Percentiles rank a stretch among this genome's conserved stretches.
These are phyloP conservation scores for Calliopsis andreniformis DNA, from an alignment of 1,140 invertebrate genomes.

Conservation along the genomic window DNA sequence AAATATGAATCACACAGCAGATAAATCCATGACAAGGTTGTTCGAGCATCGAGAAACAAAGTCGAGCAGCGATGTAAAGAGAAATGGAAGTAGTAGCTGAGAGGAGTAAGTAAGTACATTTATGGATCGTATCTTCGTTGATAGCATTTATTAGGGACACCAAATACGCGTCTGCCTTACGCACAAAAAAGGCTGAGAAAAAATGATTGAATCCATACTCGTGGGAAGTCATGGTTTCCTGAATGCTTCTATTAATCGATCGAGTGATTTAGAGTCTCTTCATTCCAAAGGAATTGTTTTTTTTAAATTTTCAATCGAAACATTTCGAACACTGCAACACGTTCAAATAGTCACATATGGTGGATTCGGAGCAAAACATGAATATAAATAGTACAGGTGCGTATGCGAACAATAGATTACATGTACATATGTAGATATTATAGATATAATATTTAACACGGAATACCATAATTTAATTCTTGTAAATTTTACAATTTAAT, in stretches of 20 bases:
- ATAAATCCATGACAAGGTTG: conserved; percentile 10
- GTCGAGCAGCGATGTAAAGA: conserved; percentile 22
- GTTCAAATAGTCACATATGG: too few relatives aligned
- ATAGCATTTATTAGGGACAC: conserved; percentile 53
- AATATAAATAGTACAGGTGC: too few relatives aligned
- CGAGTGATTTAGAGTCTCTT: too few relatives aligned
- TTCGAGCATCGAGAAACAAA: neutral
- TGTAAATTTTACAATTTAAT: too few relatives aligned
- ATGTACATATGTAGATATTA: too few relatives aligned
- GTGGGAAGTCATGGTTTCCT: conserved; percentile 38
- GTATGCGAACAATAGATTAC: too few relatives aligned
- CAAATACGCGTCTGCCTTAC: conserved; percentile 28
- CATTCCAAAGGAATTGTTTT: too few relatives aligned
- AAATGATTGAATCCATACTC: conserved; percentile 40
- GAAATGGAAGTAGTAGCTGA: conserved; percentile 28
- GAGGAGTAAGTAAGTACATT: conserved; percentile 38
- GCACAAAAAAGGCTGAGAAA: conserved; percentile 32
- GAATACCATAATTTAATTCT: too few relatives aligned
- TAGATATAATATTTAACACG: too few relatives aligned
- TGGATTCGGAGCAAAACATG: too few relatives aligned
- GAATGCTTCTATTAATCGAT: neutral
- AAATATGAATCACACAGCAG: neutral
- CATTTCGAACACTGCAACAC: too few relatives aligned
- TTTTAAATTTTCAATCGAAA: too few relatives aligned
- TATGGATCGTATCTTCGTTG: conserved; percentile 38